Evolutionary conservation across 2,888 invertebrate species (phyloP).

Genomic region (Rhamphomyia laevipes): DNA sequence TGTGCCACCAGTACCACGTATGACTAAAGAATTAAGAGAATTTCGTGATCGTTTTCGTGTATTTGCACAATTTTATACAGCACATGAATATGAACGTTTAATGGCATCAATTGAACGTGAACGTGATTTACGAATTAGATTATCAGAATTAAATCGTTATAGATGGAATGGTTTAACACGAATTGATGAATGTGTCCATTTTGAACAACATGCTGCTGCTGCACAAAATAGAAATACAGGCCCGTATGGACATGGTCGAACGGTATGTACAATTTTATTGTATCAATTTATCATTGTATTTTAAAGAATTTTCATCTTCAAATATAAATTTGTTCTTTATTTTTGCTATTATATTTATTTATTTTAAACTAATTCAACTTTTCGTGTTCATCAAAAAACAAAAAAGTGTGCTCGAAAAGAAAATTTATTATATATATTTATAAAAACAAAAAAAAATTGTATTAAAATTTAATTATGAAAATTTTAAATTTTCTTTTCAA

Average conservation of each 20-base stretch:
- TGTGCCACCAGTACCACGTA: slow-evolving; percentile 29
- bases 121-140: slow-evolving; percentile 67
- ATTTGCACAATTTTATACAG: slow-evolving; percentile 79
- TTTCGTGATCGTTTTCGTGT: slow-evolving; percentile 74
- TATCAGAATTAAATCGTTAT: slow-evolving; percentile 73
- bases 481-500: too few relatives aligned
- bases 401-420: not conserved
- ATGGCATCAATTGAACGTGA: slow-evolving; percentile 70
- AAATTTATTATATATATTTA: not conserved
- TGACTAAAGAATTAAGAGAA: slow-evolving; percentile 41
- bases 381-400: slow-evolving; percentile 13
- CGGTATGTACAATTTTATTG: slow-evolving; percentile 27
- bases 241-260: slow-evolving; percentile 37
- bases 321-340: too few relatives aligned
- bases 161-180: slow-evolving; percentile 75
- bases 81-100: slow-evolving; percentile 71
- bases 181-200: slow-evolving; percentile 75
- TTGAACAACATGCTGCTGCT: slow-evolving; percentile 65
- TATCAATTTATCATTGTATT: too few relatives aligned
- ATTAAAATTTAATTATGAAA: too few relatives aligned
- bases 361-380: slow-evolving; percentile 13
- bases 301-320: too few relatives aligned
- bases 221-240: slow-evolving; percentile 43
- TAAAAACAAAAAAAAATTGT: too few relatives aligned
- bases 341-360: too few relatives aligned